Evolutionary conservation across 2,113 vertebrate genomes (phyloP).

Genomic region (Xiphophorus hellerii): DNA sequence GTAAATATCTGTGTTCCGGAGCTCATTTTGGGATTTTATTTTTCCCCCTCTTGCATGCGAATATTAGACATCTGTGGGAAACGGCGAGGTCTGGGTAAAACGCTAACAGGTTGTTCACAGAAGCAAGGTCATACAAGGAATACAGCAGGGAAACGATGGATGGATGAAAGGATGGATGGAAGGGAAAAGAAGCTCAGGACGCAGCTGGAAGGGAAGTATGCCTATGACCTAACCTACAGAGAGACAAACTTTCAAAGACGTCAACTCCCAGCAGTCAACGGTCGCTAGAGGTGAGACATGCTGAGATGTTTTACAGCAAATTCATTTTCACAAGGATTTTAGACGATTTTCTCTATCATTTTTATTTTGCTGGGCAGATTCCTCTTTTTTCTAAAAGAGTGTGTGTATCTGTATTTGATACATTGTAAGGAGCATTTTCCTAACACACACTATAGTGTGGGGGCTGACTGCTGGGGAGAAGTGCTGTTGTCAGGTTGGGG

Average conservation of each 20-base stretch:
- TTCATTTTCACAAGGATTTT: neutral
- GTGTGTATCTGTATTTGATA: too few species aligned
- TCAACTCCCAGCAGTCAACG: slow-evolving; percentile 11
- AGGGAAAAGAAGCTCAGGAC: slow-evolving; percentile 19
- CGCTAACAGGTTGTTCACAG: slow-evolving; percentile 37
- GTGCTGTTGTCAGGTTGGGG: too few species aligned
- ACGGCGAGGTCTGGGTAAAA: slow-evolving; percentile 41
- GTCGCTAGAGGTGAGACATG: slow-evolving; percentile 9
- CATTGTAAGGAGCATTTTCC: too few species aligned
- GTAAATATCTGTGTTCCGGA: neutral
- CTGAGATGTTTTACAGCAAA: neutral
- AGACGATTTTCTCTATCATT: neutral
- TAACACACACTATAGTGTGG: too few species aligned
- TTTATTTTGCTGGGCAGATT: neutral
- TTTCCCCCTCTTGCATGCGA: neutral
- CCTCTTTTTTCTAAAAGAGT: neutral
- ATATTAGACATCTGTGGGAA: slow-evolving; percentile 14
- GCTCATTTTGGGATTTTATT: slow-evolving; percentile 4
- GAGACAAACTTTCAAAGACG: slow-evolving; percentile 53
- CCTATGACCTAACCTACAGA: slow-evolving; percentile 34
- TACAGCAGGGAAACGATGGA: slow-evolving; percentile 51
- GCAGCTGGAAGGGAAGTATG: slow-evolving; percentile 21
- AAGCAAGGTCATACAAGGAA: slow-evolving; percentile 63
- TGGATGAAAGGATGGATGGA: neutral
- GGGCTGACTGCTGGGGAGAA: too few species aligned